These are phyloP conservation scores for Pelvicachromis taeniatus DNA, from an alignment of 2,113 vertebrate genomes.

Conservation along the genomic window DNA sequence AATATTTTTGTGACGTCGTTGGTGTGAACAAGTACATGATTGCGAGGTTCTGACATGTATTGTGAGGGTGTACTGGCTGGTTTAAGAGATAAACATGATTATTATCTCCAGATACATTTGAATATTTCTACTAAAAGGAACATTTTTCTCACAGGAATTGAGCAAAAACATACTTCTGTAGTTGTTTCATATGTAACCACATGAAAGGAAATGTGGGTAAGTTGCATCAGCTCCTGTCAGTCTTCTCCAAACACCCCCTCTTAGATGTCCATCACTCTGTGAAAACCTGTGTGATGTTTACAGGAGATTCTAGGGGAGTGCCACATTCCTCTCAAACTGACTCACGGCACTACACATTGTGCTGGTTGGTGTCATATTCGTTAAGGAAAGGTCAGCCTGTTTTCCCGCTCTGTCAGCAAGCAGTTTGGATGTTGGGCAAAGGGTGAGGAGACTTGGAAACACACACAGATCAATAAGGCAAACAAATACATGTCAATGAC, in stretches of 20 bases:
- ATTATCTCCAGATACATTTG: not conserved
- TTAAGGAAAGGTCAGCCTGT: conserved; percentile 35
- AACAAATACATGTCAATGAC: not conserved
- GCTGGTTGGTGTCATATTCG: conserved; percentile 9
- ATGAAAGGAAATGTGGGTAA: not conserved
- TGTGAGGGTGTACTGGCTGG: not conserved
- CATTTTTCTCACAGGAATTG: not conserved
- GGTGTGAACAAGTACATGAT: not conserved
- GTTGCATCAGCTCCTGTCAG: not conserved
- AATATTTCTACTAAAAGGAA: not conserved
- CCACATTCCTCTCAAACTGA: conserved; percentile 52
- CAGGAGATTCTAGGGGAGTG: conserved; percentile 5
- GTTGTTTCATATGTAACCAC: not conserved
- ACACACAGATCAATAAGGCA: not conserved
- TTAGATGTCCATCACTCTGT: not conserved
- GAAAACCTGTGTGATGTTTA: conserved; percentile 23
- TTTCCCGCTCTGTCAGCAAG: conserved; percentile 3
- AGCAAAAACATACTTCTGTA: not conserved
- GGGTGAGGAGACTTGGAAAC: not conserved
- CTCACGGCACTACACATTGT: conserved; percentile 19
- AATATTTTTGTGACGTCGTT: not conserved
- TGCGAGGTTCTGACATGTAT: not conserved
- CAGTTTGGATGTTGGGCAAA: not conserved
- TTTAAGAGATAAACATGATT: not conserved
- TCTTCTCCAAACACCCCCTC: not conserved